Percentiles rank a stretch among this genome's conserved stretches.
phyloP scores from a whole-genome alignment of 2,888 invertebrate species.

The Cerastoderma edule region DNA sequence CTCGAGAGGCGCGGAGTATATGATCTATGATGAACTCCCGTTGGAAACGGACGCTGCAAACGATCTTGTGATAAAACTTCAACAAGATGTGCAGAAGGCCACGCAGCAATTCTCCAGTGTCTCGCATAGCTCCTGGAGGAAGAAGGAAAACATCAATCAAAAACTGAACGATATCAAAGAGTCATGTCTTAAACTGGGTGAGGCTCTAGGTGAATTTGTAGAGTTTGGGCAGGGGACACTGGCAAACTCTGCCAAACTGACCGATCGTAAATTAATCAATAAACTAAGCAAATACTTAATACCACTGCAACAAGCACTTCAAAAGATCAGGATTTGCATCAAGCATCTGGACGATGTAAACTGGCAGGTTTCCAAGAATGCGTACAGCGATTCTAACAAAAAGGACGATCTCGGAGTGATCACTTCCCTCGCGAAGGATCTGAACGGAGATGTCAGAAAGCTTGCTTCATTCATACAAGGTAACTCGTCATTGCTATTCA shows the following conservation, averaged over 20 bases:
- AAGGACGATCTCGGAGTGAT: slow-evolving; percentile 95
- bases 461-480: slow-evolving; percentile 93
- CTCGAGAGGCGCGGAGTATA: slow-evolving; percentile 70
- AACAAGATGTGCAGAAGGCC: slow-evolving; percentile 92
- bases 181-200: slow-evolving; percentile 90
- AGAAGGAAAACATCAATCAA: slow-evolving; percentile 90
- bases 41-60: slow-evolving; percentile 90
- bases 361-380: slow-evolving; percentile 74
- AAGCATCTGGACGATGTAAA: slow-evolving; percentile 74
- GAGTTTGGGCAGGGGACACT: slow-evolving; percentile 95
- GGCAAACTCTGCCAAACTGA: slow-evolving; percentile 90
- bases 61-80: slow-evolving; percentile 90
- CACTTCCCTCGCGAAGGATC: slow-evolving; percentile 92
- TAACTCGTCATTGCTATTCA: slow-evolving; percentile 81
- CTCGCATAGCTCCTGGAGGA: slow-evolving; percentile 90
- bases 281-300: slow-evolving; percentile 75
- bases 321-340: slow-evolving; percentile 69
- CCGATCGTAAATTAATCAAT: slow-evolving; percentile 78
- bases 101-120: slow-evolving; percentile 91
- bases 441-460: slow-evolving; percentile 94
- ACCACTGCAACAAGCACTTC: slow-evolving; percentile 75
- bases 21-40: slow-evolving; percentile 85
- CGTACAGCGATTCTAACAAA: slow-evolving; percentile 83
- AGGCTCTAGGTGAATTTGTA: slow-evolving; percentile 93
- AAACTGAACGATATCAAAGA: slow-evolving; percentile 93